Evolutionary conservation across 2,888 invertebrate species (phyloP), one percentile per base, ranked within the genome.

Genomic region (Limnephilus lunatus): DNA sequence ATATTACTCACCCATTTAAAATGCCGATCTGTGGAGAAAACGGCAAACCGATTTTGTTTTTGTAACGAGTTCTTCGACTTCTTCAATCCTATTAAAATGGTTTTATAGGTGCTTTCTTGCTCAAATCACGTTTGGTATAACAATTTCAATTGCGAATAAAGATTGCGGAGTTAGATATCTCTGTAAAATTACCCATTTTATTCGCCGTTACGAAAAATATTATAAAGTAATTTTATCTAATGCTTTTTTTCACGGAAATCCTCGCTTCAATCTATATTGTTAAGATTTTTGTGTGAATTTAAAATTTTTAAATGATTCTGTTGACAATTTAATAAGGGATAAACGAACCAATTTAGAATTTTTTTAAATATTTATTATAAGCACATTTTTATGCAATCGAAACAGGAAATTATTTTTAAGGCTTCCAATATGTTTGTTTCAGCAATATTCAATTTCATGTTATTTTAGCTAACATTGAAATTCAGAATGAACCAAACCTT

Each of bases 81-180:
- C 68, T 68, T 7, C 68, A 68, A 68, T 68, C 68, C 68, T 25
- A 68, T 68, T 68, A 68, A 68, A 25, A 68, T 68, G 68, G 68
- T 25, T 68, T 68, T 68, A 68, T 68, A 68, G 68, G 68, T 25
- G 25, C 68, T 68, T 68, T 68, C 68, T 68, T 68, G 48, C 90
- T 90, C 81, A 81, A 90, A 90, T 90, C 83, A 90, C 82, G 90
- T 90, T 90, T 82, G 90, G 90, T 82, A 81, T 44, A 90, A 90
- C 90, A 90, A 90, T 90, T 81, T 90, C 90, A 90, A 90, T 90
- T 90, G 48, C 82, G 48, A 90, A 90, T 90, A 90, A 90, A 90
- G 90, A 90, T 90, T 82, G 39, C 12, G n/a, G 48, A 32, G 82
- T 48, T 39, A 90, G 90, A 90, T 90, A 90, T 82, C 90, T 81